Conservation (phyloP, 2,113 vertebrate species). For the Pelmatolapia mariae region DNA sequence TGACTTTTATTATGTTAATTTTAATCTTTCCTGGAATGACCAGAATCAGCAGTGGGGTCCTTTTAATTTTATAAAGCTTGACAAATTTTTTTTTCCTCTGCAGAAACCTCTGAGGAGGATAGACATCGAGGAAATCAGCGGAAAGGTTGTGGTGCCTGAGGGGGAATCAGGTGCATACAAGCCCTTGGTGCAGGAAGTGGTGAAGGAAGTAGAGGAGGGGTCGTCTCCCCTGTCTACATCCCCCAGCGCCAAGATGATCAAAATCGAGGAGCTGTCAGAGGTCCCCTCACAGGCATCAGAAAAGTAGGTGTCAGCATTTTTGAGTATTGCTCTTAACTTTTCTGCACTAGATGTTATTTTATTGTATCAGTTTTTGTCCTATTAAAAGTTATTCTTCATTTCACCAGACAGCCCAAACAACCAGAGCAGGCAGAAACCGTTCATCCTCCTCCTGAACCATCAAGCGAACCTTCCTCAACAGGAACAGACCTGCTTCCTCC, state of each 20-base stretch:
- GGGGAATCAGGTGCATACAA: background rate
- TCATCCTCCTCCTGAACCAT: background rate
- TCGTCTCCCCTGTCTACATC: slow-evolving; percentile 44
- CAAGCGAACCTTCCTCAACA: background rate
- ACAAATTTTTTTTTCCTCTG: background rate
- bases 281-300: slow-evolving; percentile 8
- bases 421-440: background rate
- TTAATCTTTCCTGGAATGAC: background rate
- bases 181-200: background rate
- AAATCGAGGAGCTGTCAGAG: slow-evolving; percentile 82
- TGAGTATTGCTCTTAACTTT: background rate
- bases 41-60: fast-evolving
- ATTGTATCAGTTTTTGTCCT: background rate
- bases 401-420: background rate
- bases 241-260: slow-evolving; percentile 85
- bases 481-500: slow-evolving; percentile 66
- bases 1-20: background rate
- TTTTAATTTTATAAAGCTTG: background rate
- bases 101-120: slow-evolving; percentile 87
- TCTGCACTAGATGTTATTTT: too few relatives aligned
- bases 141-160: slow-evolving; percentile 42
- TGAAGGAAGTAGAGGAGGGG: background rate
- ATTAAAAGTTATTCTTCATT: background rate
- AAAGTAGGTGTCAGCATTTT: slow-evolving; percentile 47
- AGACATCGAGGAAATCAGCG: slow-evolving; percentile 83